Conservation (phyloP, 2,797 vertebrate genomes). For the Oreochromis grahami region DNA sequence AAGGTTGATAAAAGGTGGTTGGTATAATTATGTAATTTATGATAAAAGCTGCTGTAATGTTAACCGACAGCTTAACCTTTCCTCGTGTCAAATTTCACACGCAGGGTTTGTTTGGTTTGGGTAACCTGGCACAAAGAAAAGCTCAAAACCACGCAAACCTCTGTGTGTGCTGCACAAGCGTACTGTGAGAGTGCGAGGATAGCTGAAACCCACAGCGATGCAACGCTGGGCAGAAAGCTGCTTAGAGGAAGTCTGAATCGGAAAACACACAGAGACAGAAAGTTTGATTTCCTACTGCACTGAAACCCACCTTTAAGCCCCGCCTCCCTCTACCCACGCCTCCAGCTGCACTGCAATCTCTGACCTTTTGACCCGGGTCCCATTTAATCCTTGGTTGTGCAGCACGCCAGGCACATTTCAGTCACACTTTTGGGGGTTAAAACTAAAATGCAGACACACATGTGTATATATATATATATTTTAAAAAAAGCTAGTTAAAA, state of each 20-base stretch:
- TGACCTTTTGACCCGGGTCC: conserved; percentile 2
- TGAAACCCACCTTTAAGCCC: conserved; percentile 1
- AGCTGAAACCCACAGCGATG: background rate
- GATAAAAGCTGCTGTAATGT: background rate
- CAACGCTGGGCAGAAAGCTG: background rate
- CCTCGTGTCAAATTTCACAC: background rate
- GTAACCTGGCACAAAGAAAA: conserved; percentile 43
- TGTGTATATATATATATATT: background rate
- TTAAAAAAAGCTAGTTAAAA: background rate
- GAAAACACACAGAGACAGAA: background rate
- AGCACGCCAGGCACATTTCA: background rate
- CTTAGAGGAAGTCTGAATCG: background rate
- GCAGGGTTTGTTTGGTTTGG: conserved; percentile 32
- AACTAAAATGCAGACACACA: background rate
- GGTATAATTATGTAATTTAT: conserved; percentile 35
- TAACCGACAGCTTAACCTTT: background rate
- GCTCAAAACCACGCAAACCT: conserved; percentile 18
- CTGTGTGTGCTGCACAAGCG: background rate
- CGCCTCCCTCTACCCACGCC: background rate
- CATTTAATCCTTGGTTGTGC: background rate
- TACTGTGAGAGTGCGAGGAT: background rate
- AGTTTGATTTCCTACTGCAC: background rate
- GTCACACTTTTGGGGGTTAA: background rate
- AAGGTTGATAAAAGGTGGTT: conserved; percentile 24
- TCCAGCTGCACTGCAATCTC: background rate